A percentile compares a stretch with the other conserved stretches of the same genome.
Evolutionary conservation across 2,797 vertebrate species (phyloP).

Genomic region (Scyliorhinus canicula): DNA sequence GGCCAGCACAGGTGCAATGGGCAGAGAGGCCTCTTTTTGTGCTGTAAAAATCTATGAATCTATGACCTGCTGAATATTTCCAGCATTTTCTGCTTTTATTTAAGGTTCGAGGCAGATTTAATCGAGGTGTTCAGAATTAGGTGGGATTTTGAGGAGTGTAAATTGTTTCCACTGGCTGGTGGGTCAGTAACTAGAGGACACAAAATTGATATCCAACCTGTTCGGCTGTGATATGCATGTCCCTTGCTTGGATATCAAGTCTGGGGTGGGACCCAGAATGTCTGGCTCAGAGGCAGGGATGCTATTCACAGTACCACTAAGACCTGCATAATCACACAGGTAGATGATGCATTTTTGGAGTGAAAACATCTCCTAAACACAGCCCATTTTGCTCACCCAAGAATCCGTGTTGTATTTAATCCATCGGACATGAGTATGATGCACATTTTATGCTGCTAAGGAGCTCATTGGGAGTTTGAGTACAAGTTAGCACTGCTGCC

Average conservation of each 20-base stretch:
- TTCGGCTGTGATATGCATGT: too few relatives aligned
- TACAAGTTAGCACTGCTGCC: too few relatives aligned
- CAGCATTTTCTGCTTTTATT: too few relatives aligned
- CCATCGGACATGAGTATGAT: neutral
- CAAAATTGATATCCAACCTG: too few relatives aligned
- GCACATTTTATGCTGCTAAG: neutral
- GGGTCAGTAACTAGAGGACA: neutral
- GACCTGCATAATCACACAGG: neutral
- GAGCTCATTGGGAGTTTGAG: neutral
- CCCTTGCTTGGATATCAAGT: too few relatives aligned
- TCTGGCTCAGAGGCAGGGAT: too few relatives aligned
- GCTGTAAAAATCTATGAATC: too few relatives aligned
- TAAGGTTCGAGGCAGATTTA: neutral
- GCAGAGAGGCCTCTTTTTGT: too few relatives aligned
- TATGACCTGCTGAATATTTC: too few relatives aligned
- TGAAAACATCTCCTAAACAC: neutral
- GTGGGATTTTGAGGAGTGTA: neutral
- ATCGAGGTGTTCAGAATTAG: neutral
- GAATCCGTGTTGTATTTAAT: neutral
- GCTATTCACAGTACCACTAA: too few relatives aligned
- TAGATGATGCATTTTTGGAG: neutral
- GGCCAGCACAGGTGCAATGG: too few relatives aligned
- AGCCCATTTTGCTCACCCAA: neutral
- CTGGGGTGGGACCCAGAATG: too few relatives aligned
- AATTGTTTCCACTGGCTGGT: neutral